Conservation (phyloP, 2,888 invertebrate genomes). For the Drosophila infuscata region DNA sequence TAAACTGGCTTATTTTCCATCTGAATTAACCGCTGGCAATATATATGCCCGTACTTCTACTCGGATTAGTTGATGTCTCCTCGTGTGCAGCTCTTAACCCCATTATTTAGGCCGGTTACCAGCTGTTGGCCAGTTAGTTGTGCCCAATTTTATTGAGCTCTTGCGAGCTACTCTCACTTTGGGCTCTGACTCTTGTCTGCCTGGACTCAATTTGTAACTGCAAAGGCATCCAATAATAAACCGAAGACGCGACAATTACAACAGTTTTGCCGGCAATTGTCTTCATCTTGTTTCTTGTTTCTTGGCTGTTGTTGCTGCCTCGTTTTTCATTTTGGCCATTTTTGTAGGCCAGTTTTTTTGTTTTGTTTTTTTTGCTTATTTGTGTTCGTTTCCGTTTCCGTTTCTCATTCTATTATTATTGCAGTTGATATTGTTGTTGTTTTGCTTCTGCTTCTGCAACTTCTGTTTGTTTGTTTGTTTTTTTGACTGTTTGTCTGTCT, state of each 20-base stretch:
- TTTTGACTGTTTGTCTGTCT: no score
- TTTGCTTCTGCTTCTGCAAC: not conserved
- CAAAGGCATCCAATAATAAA: slow-evolving; percentile 16
- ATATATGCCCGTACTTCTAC: not conserved
- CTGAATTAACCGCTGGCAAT: not conserved
- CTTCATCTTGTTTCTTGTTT: slow-evolving; percentile 10
- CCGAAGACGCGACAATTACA: slow-evolving; percentile 36
- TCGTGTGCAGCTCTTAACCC: not conserved
- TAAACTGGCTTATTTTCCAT: not conserved
- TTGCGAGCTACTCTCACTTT: not conserved
- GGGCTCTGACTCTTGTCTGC: not conserved
- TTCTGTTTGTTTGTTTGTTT: not conserved
- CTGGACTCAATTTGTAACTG: not conserved
- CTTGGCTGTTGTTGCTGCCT: not conserved
- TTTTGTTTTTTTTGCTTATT: not conserved
- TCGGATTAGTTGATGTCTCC: not conserved
- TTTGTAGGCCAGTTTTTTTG: slow-evolving; percentile 46
- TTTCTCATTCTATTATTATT: slow-evolving; percentile 30
- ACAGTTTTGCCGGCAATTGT: slow-evolving; percentile 26
- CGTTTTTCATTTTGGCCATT: slow-evolving; percentile 42
- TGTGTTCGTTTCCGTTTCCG: slow-evolving; percentile 38
- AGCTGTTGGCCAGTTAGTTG: not conserved
- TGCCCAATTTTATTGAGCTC: not conserved
- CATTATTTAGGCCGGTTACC: not conserved
- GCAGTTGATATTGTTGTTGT: slow-evolving; percentile 13